A percentile compares a stretch with the other conserved stretches of the same genome.
These are phyloP conservation scores for Sebastes hopkinsi DNA, from an alignment of 2,797 vertebrate species.

Conservation along the genomic window DNA sequence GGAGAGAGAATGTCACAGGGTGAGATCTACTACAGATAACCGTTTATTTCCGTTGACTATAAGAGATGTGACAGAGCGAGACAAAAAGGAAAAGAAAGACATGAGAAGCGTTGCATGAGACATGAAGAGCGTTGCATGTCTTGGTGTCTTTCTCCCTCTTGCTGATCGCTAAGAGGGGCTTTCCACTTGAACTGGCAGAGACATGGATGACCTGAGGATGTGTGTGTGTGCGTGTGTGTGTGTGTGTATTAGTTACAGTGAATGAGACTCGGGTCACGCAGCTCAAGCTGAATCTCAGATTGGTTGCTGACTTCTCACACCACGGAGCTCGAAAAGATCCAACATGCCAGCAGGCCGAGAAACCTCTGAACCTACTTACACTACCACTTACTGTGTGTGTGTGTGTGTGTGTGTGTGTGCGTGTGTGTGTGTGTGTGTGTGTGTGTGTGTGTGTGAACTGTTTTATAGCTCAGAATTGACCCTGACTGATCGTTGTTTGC, in stretches of 20 bases:
- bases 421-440: background rate
- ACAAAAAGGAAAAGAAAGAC: background rate
- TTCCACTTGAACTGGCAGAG: conserved; percentile 51
- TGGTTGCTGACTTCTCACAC: conserved; percentile 48
- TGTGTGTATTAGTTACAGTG: background rate
- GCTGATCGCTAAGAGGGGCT: conserved; percentile 26
- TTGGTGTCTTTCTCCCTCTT: conserved; percentile 3
- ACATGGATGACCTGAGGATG: conserved; percentile 45
- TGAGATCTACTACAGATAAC: background rate
- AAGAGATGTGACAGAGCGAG: background rate
- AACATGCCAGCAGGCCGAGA: conserved; percentile 35
- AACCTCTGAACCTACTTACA: conserved; percentile 21
- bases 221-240: conserved; percentile 11
- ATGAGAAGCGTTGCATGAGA: background rate
- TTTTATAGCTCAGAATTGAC: background rate
- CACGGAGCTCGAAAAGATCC: conserved; percentile 3
- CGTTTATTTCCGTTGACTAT: background rate
- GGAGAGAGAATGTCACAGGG: background rate
- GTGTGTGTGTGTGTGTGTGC: no score
- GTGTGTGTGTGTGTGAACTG: background rate
- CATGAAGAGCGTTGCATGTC: conserved; percentile 29
- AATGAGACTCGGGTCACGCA: conserved; percentile 38
- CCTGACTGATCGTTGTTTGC: background rate
- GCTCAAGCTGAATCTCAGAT: conserved; percentile 30
- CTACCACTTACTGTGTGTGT: background rate